Base-by-base conservation (phyloP, 2,888 invertebrate genomes). In the Uropetala carovei region DNA sequence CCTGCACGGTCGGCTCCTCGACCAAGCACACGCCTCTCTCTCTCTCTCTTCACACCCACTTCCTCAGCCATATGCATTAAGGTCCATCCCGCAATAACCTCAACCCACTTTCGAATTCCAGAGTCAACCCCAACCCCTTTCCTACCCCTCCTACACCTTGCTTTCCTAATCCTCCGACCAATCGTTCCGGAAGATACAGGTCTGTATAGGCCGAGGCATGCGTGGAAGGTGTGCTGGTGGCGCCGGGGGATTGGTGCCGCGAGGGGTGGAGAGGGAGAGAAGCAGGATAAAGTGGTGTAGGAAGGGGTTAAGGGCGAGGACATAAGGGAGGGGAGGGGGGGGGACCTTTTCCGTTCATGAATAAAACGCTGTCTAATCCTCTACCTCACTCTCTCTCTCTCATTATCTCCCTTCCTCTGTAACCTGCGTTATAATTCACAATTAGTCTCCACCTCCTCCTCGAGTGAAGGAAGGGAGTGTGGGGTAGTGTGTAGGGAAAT, bases 361-460 rank as follows among this genome's bases (percentile, higher is more conserved):
- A 86, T 86, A 86, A 86, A 86, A 86, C 60, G 86, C 27, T n/a
- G 14, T 58, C 59, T 86, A 27, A 18, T 64, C 30, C 27, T 30
- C 10, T 18, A 7, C 30, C 60, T 86, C 59, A 22, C 22, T 85
- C 85, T n/a, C 57, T 30, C 43, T 30, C 58, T 56, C 58, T 60
- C 86, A 64, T 30, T 30, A 64, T 30, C 60, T 18, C 60, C 14
- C 14, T 43, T 43, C 82, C 56, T 16, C 56, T 57, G 83, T 83
- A 83, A 83, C 83, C 83, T 56, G 56, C 57, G 83, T 22, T 83
- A 83, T 83, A 83, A 57, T 57, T 83, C 83, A 83, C 83, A 83
- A 83, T 83, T 83, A 83, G 83, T 57, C 56, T 57, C 83, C 83
- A 43, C 18, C 30, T 57, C 83, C 83, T 18, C 18, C 83, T 43